Base-by-base conservation (phyloP, 2,888 invertebrate species). In the Trisateles emortualis region DNA sequence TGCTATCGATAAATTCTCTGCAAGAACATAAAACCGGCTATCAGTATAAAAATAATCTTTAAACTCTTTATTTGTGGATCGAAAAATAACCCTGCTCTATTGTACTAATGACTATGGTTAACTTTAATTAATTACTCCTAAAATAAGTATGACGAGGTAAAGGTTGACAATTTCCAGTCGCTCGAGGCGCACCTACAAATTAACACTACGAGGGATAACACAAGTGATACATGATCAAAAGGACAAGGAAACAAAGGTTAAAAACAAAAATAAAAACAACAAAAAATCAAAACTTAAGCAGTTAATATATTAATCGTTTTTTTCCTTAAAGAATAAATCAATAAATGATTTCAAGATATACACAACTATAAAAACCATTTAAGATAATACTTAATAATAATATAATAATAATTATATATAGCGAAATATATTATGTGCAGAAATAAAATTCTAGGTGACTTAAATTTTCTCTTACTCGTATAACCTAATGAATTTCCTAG, bases 401-500 rank as follows among this genome's bases (percentile, higher is more conserved):
- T 88, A 92, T 91, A 91, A 92, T 91, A 90, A 91, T 91, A 92
- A 90, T 90, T 90, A 90, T 92, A 92, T 93, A 92, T 92, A 92
- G 90, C 90, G 90, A 92, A 92, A 92, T 92, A 92, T 92, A 92
- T 92, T 93, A 93, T 92, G 92, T 93, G 92, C 92, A 92, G 83
- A 92, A 92, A 92, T 93, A 93, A 92, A 92, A 92, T 90, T 92
- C 92, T 92, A 92, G 90, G 92, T 92, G 92, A 91, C 92, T 92
- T 92, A 92, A 92, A 90, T 83, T 90, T 92, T 92, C 86, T 91
- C 91, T 92, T 92, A 92, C 86, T 88, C 90, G 78, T 88, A 86
- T 88, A 91, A 90, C 84, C 92, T 92, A 92, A 90, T 85, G 88
- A 92, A 91, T 92, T 92, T 88, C 76, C 92, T 92, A 92, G 86